phyloP scores from a whole-genome alignment of 2,888 invertebrate genomes.

The Luperina testacea region DNA sequence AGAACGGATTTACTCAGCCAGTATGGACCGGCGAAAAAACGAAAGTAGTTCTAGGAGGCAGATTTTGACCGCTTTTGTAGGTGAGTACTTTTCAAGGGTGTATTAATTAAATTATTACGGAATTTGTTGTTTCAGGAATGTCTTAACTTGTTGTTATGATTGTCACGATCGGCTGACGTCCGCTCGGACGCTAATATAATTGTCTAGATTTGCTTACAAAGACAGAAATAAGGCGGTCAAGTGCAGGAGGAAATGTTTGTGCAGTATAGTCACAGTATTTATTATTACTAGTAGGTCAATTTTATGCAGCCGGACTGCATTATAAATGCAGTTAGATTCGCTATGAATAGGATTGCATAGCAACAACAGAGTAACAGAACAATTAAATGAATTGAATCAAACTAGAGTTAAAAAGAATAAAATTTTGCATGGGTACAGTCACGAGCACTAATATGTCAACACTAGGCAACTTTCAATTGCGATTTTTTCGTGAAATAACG shows the following conservation, averaged over 20 bases:
- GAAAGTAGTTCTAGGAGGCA: slow-evolving; percentile 74
- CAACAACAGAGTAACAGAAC: background rate
- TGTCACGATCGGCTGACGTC: slow-evolving; percentile 46
- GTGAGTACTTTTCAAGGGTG: slow-evolving; percentile 69
- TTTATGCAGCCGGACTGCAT: background rate
- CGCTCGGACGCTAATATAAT: slow-evolving; percentile 17
- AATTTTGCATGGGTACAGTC: background rate
- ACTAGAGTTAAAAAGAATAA: background rate
- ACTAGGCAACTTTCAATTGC: no score
- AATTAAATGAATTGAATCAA: background rate
- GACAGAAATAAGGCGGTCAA: slow-evolving; percentile 35
- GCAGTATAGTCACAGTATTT: background rate
- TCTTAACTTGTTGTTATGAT: slow-evolving; percentile 24
- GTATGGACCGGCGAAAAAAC: slow-evolving; percentile 72
- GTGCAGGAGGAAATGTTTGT: slow-evolving; percentile 6
- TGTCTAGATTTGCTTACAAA: slow-evolving; percentile 32
- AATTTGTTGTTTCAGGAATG: slow-evolving; percentile 2
- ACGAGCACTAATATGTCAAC: no score
- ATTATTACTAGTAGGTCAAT: slow-evolving; percentile 25
- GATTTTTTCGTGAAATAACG: no score
- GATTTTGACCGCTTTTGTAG: slow-evolving; percentile 79
- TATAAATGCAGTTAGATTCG: slow-evolving; percentile 5
- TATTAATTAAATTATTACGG: slow-evolving; percentile 11
- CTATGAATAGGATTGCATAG: background rate
- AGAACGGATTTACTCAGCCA: slow-evolving; percentile 49